A percentile compares a stretch with the other conserved stretches of the same genome.
phyloP scores from a whole-genome alignment of 2,888 invertebrate genomes.

The Ophion obscuratus region DNA sequence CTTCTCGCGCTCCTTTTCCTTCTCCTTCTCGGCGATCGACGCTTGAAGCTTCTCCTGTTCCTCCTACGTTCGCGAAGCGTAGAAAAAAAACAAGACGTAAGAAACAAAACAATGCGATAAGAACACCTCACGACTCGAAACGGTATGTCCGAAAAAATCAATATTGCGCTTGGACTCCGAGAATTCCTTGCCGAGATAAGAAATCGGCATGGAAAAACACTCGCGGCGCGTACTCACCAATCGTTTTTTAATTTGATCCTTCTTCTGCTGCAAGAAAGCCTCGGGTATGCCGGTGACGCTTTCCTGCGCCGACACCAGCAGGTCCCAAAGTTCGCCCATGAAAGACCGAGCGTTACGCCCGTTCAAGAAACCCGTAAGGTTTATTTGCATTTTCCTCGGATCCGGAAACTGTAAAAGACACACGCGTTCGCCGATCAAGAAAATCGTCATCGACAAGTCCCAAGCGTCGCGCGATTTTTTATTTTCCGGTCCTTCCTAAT shows the following conservation, averaged over 20 bases:
- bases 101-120: neutral
- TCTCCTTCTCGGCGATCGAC: slow-evolving; percentile 85
- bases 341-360: slow-evolving; percentile 98
- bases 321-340: slow-evolving; percentile 98
- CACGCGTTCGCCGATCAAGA: neutral
- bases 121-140: neutral
- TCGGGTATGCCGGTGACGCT: slow-evolving; percentile 98
- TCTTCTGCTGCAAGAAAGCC: slow-evolving; percentile 96
- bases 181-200: slow-evolving; percentile 43
- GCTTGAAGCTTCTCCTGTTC: slow-evolving; percentile 91
- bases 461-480: neutral
- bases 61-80: slow-evolving; percentile 85
- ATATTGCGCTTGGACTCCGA: neutral
- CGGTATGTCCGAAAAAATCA: neutral
- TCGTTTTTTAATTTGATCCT: slow-evolving; percentile 96
- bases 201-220: slow-evolving; percentile 23
- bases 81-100: neutral
- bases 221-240: slow-evolving; percentile 86
- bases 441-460: neutral
- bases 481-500: slow-evolving; percentile 12
- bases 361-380: slow-evolving; percentile 99
- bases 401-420: slow-evolving; percentile 92
- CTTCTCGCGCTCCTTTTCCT: slow-evolving; percentile 84
- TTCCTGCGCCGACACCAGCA: slow-evolving; percentile 97
- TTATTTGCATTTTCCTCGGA: slow-evolving; percentile 99